Evolutionary conservation across 2,888 invertebrate species (phyloP), one percentile per base, ranked within the genome.

Genomic region (Globia sparganii): DNA sequence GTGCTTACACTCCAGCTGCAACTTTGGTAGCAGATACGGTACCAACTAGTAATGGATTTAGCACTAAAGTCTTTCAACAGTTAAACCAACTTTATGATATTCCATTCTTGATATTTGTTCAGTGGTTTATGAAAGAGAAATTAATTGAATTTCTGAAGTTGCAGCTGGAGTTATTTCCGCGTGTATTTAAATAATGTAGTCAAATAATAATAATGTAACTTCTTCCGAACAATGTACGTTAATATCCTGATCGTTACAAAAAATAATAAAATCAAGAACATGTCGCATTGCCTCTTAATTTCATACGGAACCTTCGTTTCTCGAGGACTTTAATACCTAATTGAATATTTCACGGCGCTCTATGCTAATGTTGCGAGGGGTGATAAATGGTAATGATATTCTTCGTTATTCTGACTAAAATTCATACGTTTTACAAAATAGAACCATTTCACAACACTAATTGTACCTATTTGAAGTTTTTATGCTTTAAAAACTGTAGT

Each of bases 191-290:
- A 91, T 92, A 92, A 89, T 88, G 90, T 93, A 93, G 93, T 89
- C 82, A 87, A 79, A 90, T 91, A 81, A 90, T 91, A 88, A 86
- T 91, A 88, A 86, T 91, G 83, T 92, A 91, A 92, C 91, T 93
- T 93, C 92, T 93, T 93, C 92, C 92, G 86, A 93, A 93, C 89
- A 92, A 91, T 93, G 92, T 94, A 94, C 92, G 93, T 93, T 94
- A 90, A 92, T 91, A 93, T 91, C 92, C 92, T 91, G 91, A 92
- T 94, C 92, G 94, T 95, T 96, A 95, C 94, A 92, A 94, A 95
- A 94, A 93, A 90, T 91, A 94, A 94, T 92, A 92, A 94, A 94
- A 93, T 88, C 88, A 91, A 93, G 90, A 90, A 93, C 91, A 92
- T 91, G 91, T 93, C 90, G 84, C 84, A 83, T 86, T 85, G 90